phyloP scores from a whole-genome alignment of 2,888 invertebrate genomes.

The Aromia moschata region DNA sequence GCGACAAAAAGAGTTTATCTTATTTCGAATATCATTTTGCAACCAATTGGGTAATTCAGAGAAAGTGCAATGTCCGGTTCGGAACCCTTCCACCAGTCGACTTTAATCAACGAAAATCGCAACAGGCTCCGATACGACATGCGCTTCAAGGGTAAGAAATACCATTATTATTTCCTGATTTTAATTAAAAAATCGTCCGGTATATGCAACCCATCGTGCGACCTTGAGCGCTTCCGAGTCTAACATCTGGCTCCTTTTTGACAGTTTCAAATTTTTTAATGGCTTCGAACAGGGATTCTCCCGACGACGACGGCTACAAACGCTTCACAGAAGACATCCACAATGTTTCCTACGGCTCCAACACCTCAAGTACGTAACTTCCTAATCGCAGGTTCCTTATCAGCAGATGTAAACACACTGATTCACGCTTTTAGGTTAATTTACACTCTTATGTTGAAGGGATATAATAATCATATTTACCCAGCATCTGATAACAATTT shows the following conservation, averaged over 20 bases:
- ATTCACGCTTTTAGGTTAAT: not conserved
- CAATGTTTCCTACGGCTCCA: slow-evolving; percentile 69
- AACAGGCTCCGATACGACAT: not conserved
- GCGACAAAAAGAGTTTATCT: not conserved
- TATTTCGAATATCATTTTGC: not conserved
- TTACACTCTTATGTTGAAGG: not conserved
- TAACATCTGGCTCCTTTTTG: slow-evolving; percentile 3
- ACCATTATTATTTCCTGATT: too few species aligned
- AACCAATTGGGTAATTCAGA: slow-evolving; percentile 3
- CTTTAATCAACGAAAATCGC: not conserved
- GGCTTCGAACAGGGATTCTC: slow-evolving; percentile 58
- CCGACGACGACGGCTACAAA: slow-evolving; percentile 71
- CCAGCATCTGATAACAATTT: not conserved
- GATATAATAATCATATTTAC: slow-evolving; percentile 4
- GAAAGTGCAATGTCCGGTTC: slow-evolving; percentile 1
- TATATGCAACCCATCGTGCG: slow-evolving; percentile 15
- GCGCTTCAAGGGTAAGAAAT: not conserved
- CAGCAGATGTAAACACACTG: slow-evolving; percentile 1
- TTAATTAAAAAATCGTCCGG: too few species aligned
- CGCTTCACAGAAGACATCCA: slow-evolving; percentile 70
- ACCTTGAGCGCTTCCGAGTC: not conserved
- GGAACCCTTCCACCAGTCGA: not conserved
- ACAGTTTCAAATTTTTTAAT: slow-evolving; percentile 35
- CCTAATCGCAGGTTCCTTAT: slow-evolving; percentile 28
- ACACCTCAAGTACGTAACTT: slow-evolving; percentile 71